These are phyloP conservation scores for Clistopyga incitator DNA, from an alignment of 2,888 invertebrate species.

Conservation along the genomic window DNA sequence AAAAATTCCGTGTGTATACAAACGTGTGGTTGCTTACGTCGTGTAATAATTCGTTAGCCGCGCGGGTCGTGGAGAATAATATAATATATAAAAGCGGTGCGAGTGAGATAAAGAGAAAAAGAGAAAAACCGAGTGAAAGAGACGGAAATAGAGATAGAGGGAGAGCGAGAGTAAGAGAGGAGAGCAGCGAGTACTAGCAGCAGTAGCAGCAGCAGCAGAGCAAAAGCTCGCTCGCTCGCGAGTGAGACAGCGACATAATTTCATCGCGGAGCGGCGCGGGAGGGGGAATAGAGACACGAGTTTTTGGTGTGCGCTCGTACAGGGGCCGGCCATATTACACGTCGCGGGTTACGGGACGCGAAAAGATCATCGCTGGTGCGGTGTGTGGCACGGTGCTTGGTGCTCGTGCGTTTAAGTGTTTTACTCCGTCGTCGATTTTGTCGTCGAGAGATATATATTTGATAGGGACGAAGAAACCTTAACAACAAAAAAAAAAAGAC, in stretches of 20 bases:
- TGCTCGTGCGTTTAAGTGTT: slow-evolving; percentile 21
- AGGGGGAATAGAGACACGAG: slow-evolving; percentile 64
- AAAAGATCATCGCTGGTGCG: slow-evolving; percentile 53
- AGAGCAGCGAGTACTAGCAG: not conserved
- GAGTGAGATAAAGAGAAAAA: slow-evolving; percentile 17
- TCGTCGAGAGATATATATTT: not conserved
- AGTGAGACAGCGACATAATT: too few relatives aligned
- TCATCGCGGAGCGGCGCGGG: slow-evolving; percentile 20
- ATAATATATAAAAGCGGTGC: too few relatives aligned
- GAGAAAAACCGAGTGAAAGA: slow-evolving; percentile 6
- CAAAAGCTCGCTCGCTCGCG: too few relatives aligned
- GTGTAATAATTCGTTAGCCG: slow-evolving; percentile 4
- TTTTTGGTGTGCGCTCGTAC: slow-evolving; percentile 68
- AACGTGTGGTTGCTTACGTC: not conserved
- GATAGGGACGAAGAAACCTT: not conserved
- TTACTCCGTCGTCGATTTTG: not conserved
- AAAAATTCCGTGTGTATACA: not conserved
- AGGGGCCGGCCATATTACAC: slow-evolving; percentile 77
- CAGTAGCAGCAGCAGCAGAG: not conserved
- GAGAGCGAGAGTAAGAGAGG: not conserved
- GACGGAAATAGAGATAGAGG: slow-evolving; percentile 40
- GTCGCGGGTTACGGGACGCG: slow-evolving; percentile 67
- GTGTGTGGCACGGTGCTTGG: slow-evolving; percentile 63
- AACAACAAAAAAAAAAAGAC: slow-evolving; percentile 27
- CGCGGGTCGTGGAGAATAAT: not conserved